Evolutionary conservation across 37 sponge, comb jelly and placozoan species (phyloP).

Genomic region (Aplysina aerophoba): DNA sequence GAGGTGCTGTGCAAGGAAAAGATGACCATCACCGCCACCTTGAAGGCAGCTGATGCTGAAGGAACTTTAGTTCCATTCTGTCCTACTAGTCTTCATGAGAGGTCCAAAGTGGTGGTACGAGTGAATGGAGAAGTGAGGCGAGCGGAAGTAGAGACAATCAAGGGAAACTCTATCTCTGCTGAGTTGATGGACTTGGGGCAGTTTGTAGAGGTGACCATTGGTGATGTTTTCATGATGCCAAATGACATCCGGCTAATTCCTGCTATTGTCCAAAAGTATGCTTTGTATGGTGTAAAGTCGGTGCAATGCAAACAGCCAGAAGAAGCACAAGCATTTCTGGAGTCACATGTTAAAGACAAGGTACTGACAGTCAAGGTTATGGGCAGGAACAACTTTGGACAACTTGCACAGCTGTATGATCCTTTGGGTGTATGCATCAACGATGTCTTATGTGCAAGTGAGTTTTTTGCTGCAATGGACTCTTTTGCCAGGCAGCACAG

Average conservation of each 20-base stretch:
- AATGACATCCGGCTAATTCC: background rate
- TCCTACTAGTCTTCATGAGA: too few relatives aligned
- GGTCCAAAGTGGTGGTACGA: too few relatives aligned
- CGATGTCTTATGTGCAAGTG: background rate
- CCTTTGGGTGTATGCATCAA: background rate
- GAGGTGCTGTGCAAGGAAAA: conserved; percentile 22
- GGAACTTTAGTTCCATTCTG: too few relatives aligned
- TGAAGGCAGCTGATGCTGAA: too few relatives aligned
- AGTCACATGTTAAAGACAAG: background rate
- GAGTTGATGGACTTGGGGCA: background rate
- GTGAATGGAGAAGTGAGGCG: too few relatives aligned
- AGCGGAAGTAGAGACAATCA: background rate
- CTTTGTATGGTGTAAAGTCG: background rate
- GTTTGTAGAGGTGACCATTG: background rate
- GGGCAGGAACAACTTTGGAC: background rate
- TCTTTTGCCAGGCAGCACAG: background rate
- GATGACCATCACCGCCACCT: background rate
- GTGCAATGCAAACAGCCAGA: background rate
- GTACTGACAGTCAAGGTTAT: background rate
- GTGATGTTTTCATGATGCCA: background rate
- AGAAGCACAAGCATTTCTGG: background rate
- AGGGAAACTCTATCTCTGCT: background rate
- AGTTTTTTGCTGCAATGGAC: conserved; percentile 1
- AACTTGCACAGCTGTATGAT: background rate
- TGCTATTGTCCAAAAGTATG: background rate